A percentile compares a stretch with the other conserved stretches of the same genome.
Evolutionary conservation across 2,797 vertebrate genomes (phyloP).

Genomic region (Oreonectes daqikongensis): DNA sequence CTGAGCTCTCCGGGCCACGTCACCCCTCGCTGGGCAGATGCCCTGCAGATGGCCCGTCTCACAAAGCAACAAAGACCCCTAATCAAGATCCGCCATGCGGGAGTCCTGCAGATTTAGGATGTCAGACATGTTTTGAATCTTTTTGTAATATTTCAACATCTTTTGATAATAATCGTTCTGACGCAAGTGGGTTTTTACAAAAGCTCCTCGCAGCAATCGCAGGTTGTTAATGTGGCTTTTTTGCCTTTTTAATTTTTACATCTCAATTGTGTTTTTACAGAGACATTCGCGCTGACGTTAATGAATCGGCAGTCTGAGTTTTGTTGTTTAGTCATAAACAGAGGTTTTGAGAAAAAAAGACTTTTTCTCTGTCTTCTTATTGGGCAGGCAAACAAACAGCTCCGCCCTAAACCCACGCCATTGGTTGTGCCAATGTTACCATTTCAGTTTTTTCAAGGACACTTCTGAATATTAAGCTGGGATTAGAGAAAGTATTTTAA

Average conservation of each 20-base stretch:
- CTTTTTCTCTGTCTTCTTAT: not conserved
- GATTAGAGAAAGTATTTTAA: no score
- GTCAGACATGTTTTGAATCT: constrained; percentile 59
- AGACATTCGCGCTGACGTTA: no score
- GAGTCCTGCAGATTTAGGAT: constrained; percentile 55
- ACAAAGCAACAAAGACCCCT: constrained; percentile 60
- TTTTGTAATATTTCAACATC: constrained; percentile 34
- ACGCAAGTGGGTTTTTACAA: constrained; percentile 28
- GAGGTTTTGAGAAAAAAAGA: no score
- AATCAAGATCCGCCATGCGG: constrained; percentile 57
- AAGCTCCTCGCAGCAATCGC: constrained; percentile 23
- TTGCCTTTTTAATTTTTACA: no score
- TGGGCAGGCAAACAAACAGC: no score
- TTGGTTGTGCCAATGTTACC: no score
- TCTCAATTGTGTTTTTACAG: constrained; percentile 11
- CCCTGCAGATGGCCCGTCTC: constrained; percentile 55
- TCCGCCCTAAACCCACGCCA: no score
- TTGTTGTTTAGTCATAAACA: no score
- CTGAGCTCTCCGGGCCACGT: constrained; percentile 47
- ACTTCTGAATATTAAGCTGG: no score
- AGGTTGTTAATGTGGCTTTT: constrained; percentile 1
- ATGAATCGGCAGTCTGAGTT: no score
- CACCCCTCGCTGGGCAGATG: constrained; percentile 50
- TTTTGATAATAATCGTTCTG: constrained; percentile 22
- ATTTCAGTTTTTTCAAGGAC: no score